Percentiles rank a stretch among this genome's conserved stretches.
Conservation (phyloP, 2,797 vertebrate species). For the Chloroceryle amazona region DNA sequence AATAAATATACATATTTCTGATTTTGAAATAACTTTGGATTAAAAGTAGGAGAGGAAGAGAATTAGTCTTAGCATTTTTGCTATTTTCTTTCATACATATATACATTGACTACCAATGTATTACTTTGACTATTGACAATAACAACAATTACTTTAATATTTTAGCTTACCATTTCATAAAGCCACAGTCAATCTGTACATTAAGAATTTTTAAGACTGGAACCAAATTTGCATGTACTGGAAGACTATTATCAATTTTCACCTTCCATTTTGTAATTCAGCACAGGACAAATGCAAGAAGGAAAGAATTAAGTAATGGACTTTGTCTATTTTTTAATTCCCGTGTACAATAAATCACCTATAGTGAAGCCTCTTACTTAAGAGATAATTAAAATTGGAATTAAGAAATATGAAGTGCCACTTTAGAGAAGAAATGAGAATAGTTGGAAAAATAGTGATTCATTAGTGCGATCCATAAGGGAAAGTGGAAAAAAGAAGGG, state of each 20-base stretch:
- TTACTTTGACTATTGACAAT: not conserved
- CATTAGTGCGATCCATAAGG: not conserved
- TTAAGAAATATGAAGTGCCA: constrained; percentile 11
- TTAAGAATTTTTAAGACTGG: not conserved
- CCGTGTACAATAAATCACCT: not conserved
- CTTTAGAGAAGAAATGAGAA: not conserved
- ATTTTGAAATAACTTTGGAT: not conserved
- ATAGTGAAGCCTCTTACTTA: not conserved
- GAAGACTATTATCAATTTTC: not conserved
- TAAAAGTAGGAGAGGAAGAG: not conserved
- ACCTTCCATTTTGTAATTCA: not conserved
- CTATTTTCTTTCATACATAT: not conserved
- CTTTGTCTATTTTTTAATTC: not conserved
- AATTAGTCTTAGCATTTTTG: not conserved
- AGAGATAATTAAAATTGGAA: constrained; percentile 33
- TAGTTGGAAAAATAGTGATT: constrained; percentile 12
- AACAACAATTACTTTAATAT: not conserved
- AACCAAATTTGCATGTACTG: not conserved
- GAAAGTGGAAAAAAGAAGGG: not conserved
- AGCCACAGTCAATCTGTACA: not conserved
- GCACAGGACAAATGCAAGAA: not conserved
- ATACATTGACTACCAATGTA: not conserved
- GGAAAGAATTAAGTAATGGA: not conserved
- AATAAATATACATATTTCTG: not conserved
- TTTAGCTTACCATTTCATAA: not conserved